Conservation (phyloP, 2,113 vertebrate genomes). For the Pavo muticus region DNA sequence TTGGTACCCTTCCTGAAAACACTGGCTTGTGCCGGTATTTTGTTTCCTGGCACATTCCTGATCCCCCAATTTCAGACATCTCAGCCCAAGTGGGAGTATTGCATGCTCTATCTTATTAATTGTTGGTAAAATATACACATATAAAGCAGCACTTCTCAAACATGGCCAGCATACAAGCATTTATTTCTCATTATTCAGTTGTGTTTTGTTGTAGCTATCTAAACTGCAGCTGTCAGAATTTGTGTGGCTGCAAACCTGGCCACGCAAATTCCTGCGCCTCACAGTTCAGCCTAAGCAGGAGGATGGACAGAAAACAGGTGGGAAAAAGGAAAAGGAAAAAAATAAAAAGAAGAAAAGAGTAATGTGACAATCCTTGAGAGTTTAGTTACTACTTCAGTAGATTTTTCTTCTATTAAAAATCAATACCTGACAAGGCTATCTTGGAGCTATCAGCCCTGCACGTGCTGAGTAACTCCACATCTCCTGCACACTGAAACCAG, state of each 20-base stretch:
- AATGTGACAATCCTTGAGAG: background rate
- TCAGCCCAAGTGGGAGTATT: background rate
- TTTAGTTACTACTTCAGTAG: background rate
- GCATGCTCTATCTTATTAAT: background rate
- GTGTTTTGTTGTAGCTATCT: slow-evolving; percentile 51
- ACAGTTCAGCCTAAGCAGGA: background rate
- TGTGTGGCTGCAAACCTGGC: slow-evolving; percentile 1
- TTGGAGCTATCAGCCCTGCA: background rate
- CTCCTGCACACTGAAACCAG: background rate
- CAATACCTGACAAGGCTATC: background rate
- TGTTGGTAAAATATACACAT: slow-evolving; percentile 29
- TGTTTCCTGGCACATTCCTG: background rate
- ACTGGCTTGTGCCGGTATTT: background rate
- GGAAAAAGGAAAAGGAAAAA: background rate
- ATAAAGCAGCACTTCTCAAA: slow-evolving; percentile 31
- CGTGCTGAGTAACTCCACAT: background rate
- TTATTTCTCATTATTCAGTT: slow-evolving; percentile 53
- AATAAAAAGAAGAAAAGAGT: background rate
- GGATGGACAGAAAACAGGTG: background rate
- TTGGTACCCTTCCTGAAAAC: background rate
- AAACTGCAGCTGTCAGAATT: slow-evolving; percentile 59
- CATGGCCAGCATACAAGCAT: slow-evolving; percentile 6
- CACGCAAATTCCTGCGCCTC: background rate
- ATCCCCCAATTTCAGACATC: background rate
- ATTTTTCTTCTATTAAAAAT: background rate